Base-by-base conservation (phyloP, 1,140 invertebrate genomes). In the Epicauta chinensis region DNA sequence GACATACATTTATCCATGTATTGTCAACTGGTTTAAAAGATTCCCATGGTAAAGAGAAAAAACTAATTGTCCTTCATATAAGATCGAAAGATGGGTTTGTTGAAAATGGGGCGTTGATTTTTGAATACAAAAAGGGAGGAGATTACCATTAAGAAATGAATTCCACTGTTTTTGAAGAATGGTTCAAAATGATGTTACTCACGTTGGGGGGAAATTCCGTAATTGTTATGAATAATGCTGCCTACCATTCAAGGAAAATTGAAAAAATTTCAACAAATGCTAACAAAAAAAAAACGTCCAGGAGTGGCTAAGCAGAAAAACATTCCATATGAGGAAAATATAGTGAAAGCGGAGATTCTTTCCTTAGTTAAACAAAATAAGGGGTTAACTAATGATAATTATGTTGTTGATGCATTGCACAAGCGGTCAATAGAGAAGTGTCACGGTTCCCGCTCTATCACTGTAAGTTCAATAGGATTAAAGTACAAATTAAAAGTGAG, bases 21-120 rank as follows among this genome's bases (percentile, higher is more conserved):
- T 43, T 67, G 17, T 56, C 60, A 7, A 66, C 63, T 43, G 65
- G 65, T 7, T 61, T 68, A 58, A 65, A 64, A 60, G 49, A 56
- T 51, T 61, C 60, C 30, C 40, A 59, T 30, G 63, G 61, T 53
- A 70, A 63, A 53, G 59, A 63, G 11, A 59, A 55, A n/a, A n/a
- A 58, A 37, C 36, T 67, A 16, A 64, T 69, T 46, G 59, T 64
- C 46, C 37, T 54, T 29, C 58, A 67, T 53, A 62, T 66, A 53
- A 61, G 60, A 39, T 49, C 50, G 15, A 58, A 64, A 39, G 47
- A 60, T 58, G 62, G 60, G n/a, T n/a, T 34, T 50, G 16, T 50
- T 40, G 23, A 12, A 38, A 17, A 44, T 12, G n/a, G 34, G 9
- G n/a, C 48, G 15, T 46, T 53, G 15, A 36, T 53, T 46, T 32